These are phyloP conservation scores for Cosmorhoe ocellata DNA, from an alignment of 2,888 invertebrate genomes.

Conservation along the genomic window DNA sequence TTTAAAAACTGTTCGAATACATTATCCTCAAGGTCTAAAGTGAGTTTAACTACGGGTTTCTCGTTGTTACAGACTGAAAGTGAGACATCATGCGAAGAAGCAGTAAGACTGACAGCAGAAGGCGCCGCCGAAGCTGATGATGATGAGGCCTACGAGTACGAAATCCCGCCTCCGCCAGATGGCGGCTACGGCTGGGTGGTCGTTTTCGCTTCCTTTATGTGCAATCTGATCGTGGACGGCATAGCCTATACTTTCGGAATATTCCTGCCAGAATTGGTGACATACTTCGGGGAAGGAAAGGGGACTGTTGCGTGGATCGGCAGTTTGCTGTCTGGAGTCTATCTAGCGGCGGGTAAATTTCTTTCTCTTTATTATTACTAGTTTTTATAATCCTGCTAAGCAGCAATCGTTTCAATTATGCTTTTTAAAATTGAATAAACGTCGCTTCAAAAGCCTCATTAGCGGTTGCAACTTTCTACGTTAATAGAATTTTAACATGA, in stretches of 20 bases:
- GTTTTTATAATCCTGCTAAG: too few species aligned
- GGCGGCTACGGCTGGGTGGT: constrained; percentile 97
- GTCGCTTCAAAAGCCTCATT: too few species aligned
- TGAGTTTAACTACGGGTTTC: constrained; percentile 1
- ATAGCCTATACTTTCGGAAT: constrained; percentile 99
- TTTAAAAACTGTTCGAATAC: too few species aligned
- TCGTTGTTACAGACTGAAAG: constrained; percentile 89
- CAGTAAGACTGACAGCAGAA: constrained; percentile 88
- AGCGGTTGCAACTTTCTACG: too few species aligned
- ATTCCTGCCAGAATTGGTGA: constrained; percentile 91
- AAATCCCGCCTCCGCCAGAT: constrained; percentile 93
- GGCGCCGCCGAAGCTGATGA: constrained; percentile 84
- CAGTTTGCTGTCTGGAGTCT: constrained; percentile 96
- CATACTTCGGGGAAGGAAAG: constrained; percentile 91
- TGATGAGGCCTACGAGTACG: constrained; percentile 85
- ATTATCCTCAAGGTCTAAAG: too few species aligned
- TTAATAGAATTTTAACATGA: too few species aligned
- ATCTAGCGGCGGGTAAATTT: constrained; percentile 92
- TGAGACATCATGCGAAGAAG: constrained; percentile 93
- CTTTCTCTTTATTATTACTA: not conserved
- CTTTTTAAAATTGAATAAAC: too few species aligned
- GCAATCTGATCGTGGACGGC: constrained; percentile 98
- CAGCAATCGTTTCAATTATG: too few species aligned
- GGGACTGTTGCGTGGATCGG: constrained; percentile 97
- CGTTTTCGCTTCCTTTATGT: constrained; percentile 97